Percentiles rank a stretch among this genome's conserved stretches.
These are phyloP conservation scores for Drosophila guanche DNA, from an alignment of 1,140 invertebrate genomes.

Conservation along the genomic window DNA sequence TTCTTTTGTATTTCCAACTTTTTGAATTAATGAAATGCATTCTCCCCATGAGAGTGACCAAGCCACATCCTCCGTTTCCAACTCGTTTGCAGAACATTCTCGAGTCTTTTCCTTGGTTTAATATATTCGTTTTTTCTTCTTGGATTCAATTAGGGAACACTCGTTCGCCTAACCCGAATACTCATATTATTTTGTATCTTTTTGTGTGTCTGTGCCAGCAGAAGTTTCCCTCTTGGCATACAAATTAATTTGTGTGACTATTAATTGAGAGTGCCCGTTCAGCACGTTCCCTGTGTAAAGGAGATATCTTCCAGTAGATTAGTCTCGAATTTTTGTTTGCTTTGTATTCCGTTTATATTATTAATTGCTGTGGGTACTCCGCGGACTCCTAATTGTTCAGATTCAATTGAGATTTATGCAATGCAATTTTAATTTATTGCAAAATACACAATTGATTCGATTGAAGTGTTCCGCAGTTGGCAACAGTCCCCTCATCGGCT, in stretches of 20 bases:
- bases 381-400: conserved; percentile 57
- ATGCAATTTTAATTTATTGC: conserved; percentile 48
- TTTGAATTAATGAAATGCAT: too few relatives aligned
- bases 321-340: conserved; percentile 51
- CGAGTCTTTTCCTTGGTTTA: not conserved
- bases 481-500: conserved; percentile 1
- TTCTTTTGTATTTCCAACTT: too few relatives aligned
- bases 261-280: conserved; percentile 43
- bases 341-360: conserved; percentile 49
- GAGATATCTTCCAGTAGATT: conserved; percentile 58
- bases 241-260: conserved; percentile 62
- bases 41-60: too few relatives aligned
- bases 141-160: conserved; percentile 20
- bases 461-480: conserved; percentile 7
- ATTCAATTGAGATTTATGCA: conserved; percentile 76
- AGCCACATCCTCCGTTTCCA: too few relatives aligned
- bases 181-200: not conserved
- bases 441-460: conserved; percentile 33
- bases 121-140: conserved; percentile 6
- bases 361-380: conserved; percentile 62
- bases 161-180: not conserved
- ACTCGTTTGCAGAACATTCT: too few relatives aligned
- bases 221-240: conserved; percentile 53
- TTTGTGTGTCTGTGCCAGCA: conserved; percentile 31
- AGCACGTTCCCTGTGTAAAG: conserved; percentile 50